Evolutionary conservation across 2,888 invertebrate species (phyloP).

Genomic region (Drosophila testacea): DNA sequence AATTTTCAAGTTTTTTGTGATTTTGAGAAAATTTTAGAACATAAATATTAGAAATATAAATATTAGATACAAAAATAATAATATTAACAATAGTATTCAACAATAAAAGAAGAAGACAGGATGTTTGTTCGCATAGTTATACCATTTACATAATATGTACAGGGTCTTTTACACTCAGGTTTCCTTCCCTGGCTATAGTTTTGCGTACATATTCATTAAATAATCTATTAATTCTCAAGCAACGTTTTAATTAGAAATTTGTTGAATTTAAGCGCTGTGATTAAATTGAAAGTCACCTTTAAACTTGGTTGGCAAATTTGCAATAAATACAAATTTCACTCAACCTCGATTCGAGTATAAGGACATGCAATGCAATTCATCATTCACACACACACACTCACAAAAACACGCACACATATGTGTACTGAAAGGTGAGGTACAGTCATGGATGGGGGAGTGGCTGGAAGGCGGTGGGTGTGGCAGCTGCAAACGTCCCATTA

Average conservation of each 20-base stretch:
- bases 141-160: too few species aligned
- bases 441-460: neutral
- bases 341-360: conserved; percentile 39
- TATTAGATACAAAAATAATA: too few species aligned
- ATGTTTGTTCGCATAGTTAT: too few species aligned
- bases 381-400: conserved; percentile 57
- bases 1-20: too few species aligned
- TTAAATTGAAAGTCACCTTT: conserved; percentile 58
- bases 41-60: too few species aligned
- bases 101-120: too few species aligned
- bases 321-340: conserved; percentile 66
- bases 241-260: conserved; percentile 9
- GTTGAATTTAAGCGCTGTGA: conserved; percentile 4
- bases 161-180: too few species aligned
- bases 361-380: conserved; percentile 71
- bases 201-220: neutral
- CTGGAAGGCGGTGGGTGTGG: neutral
- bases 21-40: too few species aligned
- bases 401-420: conserved; percentile 17
- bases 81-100: too few species aligned
- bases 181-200: too few species aligned
- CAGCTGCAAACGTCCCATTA: conserved; percentile 67
- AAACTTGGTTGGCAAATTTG: conserved; percentile 47
- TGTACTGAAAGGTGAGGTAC: conserved; percentile 8
- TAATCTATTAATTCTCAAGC: conserved; percentile 2